A percentile compares a stretch with the other conserved stretches of the same genome.
phyloP scores from a whole-genome alignment of 2,888 invertebrate species.

The Lasiommata megera region DNA sequence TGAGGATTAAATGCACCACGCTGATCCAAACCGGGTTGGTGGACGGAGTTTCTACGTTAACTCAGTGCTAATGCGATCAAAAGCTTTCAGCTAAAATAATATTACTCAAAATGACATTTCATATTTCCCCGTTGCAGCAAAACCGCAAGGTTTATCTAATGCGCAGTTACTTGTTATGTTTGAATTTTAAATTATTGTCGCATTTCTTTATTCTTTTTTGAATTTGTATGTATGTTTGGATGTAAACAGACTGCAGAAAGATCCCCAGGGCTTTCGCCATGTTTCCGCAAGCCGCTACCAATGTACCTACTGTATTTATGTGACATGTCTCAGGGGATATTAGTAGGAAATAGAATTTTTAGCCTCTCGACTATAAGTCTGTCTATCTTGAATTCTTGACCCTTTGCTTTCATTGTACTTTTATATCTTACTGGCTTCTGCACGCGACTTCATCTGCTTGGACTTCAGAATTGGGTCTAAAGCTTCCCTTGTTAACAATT shows the following conservation, averaged over 20 bases:
- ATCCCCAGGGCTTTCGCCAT: conserved; percentile 19
- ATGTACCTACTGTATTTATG: conserved; percentile 27
- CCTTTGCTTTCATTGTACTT: too few species aligned
- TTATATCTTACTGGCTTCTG: too few species aligned
- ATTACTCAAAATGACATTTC: neutral
- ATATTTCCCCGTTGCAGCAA: neutral
- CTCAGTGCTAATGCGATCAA: too few species aligned
- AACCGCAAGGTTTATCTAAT: neutral
- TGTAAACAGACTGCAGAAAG: conserved; percentile 21
- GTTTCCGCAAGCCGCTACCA: conserved; percentile 23
- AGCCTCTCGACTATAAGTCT: neutral
- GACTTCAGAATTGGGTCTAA: too few species aligned
- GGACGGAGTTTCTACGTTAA: too few species aligned
- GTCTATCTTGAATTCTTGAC: neutral
- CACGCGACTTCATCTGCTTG: too few species aligned
- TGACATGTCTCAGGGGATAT: conserved; percentile 26
- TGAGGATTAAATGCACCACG: too few species aligned
- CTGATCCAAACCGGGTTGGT: too few species aligned
- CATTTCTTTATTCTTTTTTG: conserved; percentile 23
- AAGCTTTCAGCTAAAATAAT: too few species aligned
- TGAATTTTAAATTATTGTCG: conserved; percentile 7
- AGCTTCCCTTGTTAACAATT: too few species aligned
- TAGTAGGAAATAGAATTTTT: conserved; percentile 17
- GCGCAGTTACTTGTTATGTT: neutral
- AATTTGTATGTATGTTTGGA: conserved; percentile 24